Conservation (phyloP, 2,113 vertebrate genomes). For the Meleagris gallopavo region DNA sequence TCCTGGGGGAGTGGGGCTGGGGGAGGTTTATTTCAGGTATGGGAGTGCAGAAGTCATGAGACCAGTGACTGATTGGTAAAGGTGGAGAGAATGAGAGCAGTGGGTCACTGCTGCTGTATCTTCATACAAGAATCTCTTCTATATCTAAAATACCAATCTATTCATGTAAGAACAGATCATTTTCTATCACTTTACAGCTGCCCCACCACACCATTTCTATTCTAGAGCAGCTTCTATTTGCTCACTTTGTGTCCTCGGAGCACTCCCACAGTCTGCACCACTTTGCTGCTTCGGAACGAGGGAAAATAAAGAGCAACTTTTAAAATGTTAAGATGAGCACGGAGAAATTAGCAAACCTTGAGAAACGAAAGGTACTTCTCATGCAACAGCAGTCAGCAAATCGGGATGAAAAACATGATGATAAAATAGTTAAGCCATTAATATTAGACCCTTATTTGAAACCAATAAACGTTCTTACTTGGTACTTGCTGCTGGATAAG, state of each 20-base stretch:
- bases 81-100: neutral
- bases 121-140: neutral
- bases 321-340: neutral
- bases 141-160: neutral
- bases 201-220: neutral
- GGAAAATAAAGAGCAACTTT: neutral
- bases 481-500: constrained; percentile 56
- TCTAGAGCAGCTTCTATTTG: neutral
- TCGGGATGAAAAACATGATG: neutral
- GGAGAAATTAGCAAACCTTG: neutral
- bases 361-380: neutral
- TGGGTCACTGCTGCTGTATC: neutral
- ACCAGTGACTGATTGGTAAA: neutral
- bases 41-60: neutral
- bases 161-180: neutral
- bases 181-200: neutral
- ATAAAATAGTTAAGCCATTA: neutral
- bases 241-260: neutral
- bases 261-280: neutral
- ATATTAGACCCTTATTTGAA: neutral
- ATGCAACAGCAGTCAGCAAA: neutral
- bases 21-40: neutral
- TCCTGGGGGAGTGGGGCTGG: neutral
- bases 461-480: constrained; percentile 55
- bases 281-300: neutral